These are phyloP conservation scores for Oreochromis mossambicus DNA, from an alignment of 2,797 vertebrate species.

Conservation along the genomic window DNA sequence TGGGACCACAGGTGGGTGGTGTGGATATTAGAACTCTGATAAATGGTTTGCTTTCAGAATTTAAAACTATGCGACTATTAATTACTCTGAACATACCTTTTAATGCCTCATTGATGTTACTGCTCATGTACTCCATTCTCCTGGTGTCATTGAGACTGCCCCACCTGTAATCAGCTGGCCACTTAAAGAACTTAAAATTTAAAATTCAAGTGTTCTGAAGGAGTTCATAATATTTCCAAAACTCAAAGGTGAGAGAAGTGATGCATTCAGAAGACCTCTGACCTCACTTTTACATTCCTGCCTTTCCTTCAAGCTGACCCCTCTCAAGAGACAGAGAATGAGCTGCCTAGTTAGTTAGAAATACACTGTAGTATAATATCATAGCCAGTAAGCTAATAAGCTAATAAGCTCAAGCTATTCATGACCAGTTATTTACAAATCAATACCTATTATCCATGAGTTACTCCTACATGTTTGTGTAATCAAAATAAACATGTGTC, in stretches of 20 bases:
- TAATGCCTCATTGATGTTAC: not conserved
- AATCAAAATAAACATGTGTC: too few species aligned
- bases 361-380: not conserved
- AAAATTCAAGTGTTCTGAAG: not conserved
- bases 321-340: not conserved
- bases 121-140: not conserved
- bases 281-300: not conserved
- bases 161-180: not conserved
- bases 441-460: not conserved
- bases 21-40: too few species aligned
- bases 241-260: not conserved
- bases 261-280: not conserved
- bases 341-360: not conserved
- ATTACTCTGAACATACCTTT: not conserved
- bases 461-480: too few species aligned
- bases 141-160: not conserved
- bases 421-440: not conserved
- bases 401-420: not conserved
- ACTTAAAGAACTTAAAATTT: not conserved
- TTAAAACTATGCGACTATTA: not conserved
- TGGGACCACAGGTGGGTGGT: too few species aligned
- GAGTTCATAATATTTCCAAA: accelerated
- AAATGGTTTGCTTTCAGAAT: too few species aligned
- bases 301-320: not conserved
- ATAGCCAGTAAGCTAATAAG: not conserved